Percentiles rank a stretch among this genome's conserved stretches.
Evolutionary conservation across 2,797 vertebrate genomes (phyloP).

Genomic region (Lutra lutra): DNA sequence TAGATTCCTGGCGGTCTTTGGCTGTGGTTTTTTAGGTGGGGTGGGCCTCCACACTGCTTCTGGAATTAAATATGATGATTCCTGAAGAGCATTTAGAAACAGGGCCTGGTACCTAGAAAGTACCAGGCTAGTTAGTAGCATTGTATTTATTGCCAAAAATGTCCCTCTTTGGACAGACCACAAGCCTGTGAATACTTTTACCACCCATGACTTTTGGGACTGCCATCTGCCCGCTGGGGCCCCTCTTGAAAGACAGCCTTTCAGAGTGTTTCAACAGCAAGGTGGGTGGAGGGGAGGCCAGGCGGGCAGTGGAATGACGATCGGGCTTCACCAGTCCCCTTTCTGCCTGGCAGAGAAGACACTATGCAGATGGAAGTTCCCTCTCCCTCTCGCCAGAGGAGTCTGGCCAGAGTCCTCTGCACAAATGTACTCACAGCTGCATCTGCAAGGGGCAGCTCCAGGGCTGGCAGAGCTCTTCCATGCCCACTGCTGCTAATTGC

Average conservation of each 20-base stretch:
- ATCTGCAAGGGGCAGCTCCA: conserved; percentile 57
- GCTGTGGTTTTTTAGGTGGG: background rate
- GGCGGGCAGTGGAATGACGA: background rate
- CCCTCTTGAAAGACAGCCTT: background rate
- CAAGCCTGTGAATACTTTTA: background rate
- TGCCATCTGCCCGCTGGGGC: background rate
- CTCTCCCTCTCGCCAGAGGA: background rate
- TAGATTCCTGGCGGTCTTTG: background rate
- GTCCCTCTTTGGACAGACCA: background rate
- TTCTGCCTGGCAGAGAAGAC: background rate
- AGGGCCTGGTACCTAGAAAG: background rate
- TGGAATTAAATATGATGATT: background rate
- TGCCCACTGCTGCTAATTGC: conserved; percentile 70
- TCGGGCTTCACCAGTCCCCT: background rate
- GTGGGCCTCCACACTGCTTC: background rate
- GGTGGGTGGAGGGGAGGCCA: background rate
- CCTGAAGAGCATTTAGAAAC: background rate
- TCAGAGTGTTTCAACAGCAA: background rate
- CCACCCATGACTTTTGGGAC: background rate
- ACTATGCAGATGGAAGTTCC: background rate
- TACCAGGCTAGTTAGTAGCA: background rate
- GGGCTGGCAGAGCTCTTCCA: conserved; percentile 67
- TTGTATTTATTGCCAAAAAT: background rate
- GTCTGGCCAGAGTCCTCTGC: conserved; percentile 76
- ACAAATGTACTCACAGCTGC: conserved; percentile 80